Conservation (phyloP, 2,888 invertebrate species). For the Lasioglossum morio region DNA sequence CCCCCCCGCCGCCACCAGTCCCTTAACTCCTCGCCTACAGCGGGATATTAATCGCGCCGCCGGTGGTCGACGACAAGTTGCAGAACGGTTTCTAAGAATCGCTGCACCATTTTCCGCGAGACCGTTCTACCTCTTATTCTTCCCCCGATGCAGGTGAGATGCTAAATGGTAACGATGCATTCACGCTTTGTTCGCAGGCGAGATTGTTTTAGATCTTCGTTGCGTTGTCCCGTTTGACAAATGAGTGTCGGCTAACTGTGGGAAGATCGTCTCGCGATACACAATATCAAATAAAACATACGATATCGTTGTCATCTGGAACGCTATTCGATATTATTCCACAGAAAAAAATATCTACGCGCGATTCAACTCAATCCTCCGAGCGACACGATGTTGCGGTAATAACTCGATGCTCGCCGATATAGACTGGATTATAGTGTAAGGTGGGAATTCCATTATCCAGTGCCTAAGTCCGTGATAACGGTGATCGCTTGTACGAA, state of each 20-base stretch:
- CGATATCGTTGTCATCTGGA: too few species aligned
- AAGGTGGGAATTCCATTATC: not conserved
- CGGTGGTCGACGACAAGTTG: constrained; percentile 9
- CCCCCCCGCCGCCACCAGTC: not conserved
- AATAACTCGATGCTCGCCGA: too few species aligned
- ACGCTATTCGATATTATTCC: too few species aligned
- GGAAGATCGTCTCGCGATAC: not conserved
- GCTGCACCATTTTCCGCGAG: not conserved
- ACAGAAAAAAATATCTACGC: too few species aligned
- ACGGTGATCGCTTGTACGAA: not conserved
- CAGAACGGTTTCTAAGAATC: not conserved
- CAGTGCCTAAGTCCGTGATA: not conserved
- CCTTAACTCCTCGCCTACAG: not conserved
- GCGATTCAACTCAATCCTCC: too few species aligned
- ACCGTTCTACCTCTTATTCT: not conserved
- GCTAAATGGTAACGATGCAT: constrained; percentile 6
- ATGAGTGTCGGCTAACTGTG: not conserved
- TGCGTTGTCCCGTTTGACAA: not conserved
- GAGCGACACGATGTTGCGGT: too few species aligned
- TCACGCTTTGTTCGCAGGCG: not conserved
- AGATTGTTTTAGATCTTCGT: not conserved
- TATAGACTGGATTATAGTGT: not conserved
- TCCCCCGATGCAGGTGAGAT: not conserved
- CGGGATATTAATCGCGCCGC: constrained; percentile 25
- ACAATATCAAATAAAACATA: too few species aligned